These are phyloP conservation scores for Temnothorax unifasciatus DNA, from an alignment of 2,888 invertebrate genomes.

Conservation along the genomic window DNA sequence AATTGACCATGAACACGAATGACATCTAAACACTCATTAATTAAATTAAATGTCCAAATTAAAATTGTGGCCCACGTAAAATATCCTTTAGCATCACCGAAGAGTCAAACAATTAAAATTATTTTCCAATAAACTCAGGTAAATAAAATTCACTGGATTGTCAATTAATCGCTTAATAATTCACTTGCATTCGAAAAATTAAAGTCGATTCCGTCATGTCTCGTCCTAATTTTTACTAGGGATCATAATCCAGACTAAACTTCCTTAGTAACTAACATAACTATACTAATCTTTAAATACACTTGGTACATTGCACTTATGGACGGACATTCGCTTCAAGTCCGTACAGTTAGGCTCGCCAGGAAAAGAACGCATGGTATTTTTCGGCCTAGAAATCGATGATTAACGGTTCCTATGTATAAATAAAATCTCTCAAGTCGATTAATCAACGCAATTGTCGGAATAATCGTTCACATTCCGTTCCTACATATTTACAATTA, in stretches of 20 bases:
- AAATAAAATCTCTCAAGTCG: constrained; percentile 47
- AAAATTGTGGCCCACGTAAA: background rate
- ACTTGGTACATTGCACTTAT: constrained; percentile 44
- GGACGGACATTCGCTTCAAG: constrained; percentile 32
- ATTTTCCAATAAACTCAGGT: background rate
- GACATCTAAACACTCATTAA: background rate
- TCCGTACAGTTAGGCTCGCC: constrained; percentile 33
- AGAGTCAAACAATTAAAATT: background rate
- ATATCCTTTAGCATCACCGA: background rate
- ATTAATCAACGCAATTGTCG: constrained; percentile 42
- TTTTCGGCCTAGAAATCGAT: constrained; percentile 12
- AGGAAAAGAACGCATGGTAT: constrained; percentile 3
- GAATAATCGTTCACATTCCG: constrained; percentile 29
- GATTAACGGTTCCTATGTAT: constrained; percentile 20
- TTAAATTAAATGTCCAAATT: background rate
- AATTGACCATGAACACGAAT: constrained; percentile 7
- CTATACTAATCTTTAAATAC: constrained; percentile 42
- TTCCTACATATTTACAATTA: constrained; percentile 72
- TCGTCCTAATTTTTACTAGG: background rate
- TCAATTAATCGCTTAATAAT: background rate
- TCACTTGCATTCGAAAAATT: background rate
- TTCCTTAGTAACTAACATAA: constrained; percentile 3
- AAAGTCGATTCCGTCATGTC: background rate
- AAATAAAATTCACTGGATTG: constrained; percentile 26
- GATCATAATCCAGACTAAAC: background rate